Evolutionary conservation across 2,113 vertebrate genomes (phyloP).

Genomic region (Hippocampus zosterae): DNA sequence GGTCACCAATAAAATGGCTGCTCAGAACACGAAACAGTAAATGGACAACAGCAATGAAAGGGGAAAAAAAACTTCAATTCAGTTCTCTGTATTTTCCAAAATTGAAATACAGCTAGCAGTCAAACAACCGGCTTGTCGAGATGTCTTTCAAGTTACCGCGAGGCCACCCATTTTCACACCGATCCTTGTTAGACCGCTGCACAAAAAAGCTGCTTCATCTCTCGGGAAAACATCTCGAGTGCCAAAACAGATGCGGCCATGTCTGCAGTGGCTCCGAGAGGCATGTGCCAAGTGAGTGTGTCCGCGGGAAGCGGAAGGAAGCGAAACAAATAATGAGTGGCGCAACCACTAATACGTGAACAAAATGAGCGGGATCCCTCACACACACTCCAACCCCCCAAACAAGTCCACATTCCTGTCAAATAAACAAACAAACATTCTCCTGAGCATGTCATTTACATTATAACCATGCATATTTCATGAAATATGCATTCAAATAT

Average conservation of each 20-base stretch:
- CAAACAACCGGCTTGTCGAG: no score
- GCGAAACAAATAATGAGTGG: constrained; percentile 21
- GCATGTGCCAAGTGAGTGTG: constrained; percentile 4
- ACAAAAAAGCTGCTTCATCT: constrained; percentile 32
- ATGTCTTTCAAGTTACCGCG: background rate
- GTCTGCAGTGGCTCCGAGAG: constrained; percentile 16
- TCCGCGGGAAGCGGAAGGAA: constrained; percentile 13
- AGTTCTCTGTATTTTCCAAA: no score
- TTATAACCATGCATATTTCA: constrained; percentile 49
- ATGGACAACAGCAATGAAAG: no score
- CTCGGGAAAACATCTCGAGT: constrained; percentile 42
- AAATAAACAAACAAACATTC: background rate
- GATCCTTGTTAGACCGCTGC: constrained; percentile 11
- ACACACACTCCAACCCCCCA: background rate
- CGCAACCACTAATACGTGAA: constrained; percentile 42
- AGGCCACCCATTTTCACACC: background rate
- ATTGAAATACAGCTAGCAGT: no score
- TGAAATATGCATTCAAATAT: constrained; percentile 7
- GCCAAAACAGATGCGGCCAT: constrained; percentile 52
- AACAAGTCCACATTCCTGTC: background rate
- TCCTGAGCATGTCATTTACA: constrained; percentile 17
- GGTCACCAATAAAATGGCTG: no score
- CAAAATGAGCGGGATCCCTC: constrained; percentile 17
- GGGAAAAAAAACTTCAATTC: no score
- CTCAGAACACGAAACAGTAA: no score